Conservation (phyloP, 2,113 vertebrate genomes). For the Lethenteron reissneri region DNA sequence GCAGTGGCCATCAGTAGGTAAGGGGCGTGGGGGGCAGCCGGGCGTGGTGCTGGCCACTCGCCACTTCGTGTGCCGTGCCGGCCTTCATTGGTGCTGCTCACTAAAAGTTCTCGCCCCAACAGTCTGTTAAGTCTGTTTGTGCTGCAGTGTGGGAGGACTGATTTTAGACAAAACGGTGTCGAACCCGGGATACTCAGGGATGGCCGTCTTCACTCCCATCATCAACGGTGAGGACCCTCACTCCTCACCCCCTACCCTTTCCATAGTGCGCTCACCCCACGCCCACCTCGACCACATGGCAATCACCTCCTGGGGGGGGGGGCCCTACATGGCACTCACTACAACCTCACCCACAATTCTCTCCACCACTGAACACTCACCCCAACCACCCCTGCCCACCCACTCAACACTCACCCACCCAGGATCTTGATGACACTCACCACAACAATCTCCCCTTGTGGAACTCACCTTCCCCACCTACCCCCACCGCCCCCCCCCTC, state of each 20-base stretch:
- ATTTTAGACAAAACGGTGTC: slow-evolving; percentile 62
- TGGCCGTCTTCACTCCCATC: slow-evolving; percentile 65
- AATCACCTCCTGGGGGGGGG: too few relatives aligned
- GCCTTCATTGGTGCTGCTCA: not conserved
- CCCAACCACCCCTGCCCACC: too few relatives aligned
- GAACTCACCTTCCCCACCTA: too few relatives aligned
- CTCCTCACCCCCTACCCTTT: not conserved
- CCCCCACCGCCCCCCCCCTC: too few relatives aligned
- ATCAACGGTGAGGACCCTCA: slow-evolving; percentile 46
- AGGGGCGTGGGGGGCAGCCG: not conserved
- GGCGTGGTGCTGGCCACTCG: not conserved
- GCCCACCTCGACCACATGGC: too few relatives aligned
- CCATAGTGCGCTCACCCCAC: too few relatives aligned
- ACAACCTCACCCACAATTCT: too few relatives aligned
- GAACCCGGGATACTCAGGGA: slow-evolving; percentile 44
- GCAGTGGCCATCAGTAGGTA: slow-evolving; percentile 93
- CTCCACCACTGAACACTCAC: too few relatives aligned
- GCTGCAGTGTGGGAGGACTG: slow-evolving; percentile 53
- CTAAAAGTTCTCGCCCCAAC: not conserved
- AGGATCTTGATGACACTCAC: too few relatives aligned
- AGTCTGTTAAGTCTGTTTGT: slow-evolving; percentile 1
- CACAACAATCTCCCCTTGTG: too few relatives aligned
- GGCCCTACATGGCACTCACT: too few relatives aligned
- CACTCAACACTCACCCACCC: too few relatives aligned
- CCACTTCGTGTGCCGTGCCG: not conserved